phyloP scores from a whole-genome alignment of 2,113 vertebrate species.

The Tachysurus fulvidraco region DNA sequence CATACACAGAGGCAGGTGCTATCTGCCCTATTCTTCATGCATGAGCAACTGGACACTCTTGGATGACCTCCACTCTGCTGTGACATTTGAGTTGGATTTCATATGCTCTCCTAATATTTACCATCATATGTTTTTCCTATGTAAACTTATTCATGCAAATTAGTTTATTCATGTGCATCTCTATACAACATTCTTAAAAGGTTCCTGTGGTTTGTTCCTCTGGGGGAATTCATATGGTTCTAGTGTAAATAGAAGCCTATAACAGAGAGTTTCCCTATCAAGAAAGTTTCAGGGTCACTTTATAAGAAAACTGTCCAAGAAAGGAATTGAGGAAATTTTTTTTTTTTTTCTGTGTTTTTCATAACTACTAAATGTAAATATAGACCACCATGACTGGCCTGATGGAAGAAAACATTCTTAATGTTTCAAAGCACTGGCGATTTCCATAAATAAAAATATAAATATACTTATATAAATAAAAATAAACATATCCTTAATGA shows the following conservation, averaged over 20 bases:
- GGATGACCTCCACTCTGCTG: neutral
- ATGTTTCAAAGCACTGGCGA: neutral
- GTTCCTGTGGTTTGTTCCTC: neutral
- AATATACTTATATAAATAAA: neutral
- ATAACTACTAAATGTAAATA: neutral
- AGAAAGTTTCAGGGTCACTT: neutral
- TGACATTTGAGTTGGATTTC: neutral
- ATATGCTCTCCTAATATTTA: neutral
- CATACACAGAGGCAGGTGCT: neutral
- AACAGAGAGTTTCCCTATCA: neutral
- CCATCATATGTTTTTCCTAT: neutral
- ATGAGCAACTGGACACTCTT: neutral
- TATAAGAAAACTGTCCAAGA: neutral
- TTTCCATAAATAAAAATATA: neutral
- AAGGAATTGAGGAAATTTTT: neutral
- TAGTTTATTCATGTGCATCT: neutral
- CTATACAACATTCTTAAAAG: neutral
- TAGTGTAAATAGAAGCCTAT: neutral
- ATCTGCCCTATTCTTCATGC: neutral
- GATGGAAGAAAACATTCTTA: neutral
- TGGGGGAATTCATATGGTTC: neutral
- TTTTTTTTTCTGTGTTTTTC: neutral
- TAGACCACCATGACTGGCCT: neutral
- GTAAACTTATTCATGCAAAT: neutral
- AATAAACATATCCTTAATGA: neutral